Evolutionary conservation across 2,888 invertebrate genomes (phyloP).

Genomic region (Apamea crenata): DNA sequence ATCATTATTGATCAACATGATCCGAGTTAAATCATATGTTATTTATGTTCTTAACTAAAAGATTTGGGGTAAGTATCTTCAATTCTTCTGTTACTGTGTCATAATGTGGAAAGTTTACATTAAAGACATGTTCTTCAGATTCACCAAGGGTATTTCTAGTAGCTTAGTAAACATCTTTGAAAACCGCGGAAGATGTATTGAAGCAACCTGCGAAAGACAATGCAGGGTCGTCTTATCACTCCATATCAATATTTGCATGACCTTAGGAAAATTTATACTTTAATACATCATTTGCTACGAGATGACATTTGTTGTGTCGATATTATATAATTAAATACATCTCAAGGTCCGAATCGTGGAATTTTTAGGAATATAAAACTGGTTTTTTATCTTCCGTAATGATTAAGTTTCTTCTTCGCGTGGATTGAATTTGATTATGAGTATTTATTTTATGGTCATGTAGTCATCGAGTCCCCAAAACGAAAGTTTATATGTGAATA

Average conservation of each 20-base stretch:
- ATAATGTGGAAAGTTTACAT: constrained; percentile 5
- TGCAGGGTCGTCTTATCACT: constrained; percentile 83
- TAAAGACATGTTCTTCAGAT: constrained; percentile 16
- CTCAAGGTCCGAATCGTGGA: constrained; percentile 65
- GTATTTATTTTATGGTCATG: constrained; percentile 32
- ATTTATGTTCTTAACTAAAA: not conserved
- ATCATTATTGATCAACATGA: not conserved
- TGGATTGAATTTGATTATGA: constrained; percentile 17
- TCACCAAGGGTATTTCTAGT: constrained; percentile 51
- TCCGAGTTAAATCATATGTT: not conserved
- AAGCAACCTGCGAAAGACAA: constrained; percentile 75
- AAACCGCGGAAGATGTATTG: constrained; percentile 68
- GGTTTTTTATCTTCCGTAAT: constrained; percentile 61
- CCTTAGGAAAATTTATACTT: constrained; percentile 79
- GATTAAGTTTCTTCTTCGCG: constrained; percentile 26
- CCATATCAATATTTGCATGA: constrained; percentile 80
- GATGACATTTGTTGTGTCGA: constrained; percentile 50
- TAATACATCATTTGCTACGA: constrained; percentile 56
- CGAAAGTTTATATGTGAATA: constrained; percentile 32
- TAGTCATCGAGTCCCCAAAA: not conserved
- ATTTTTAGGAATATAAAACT: constrained; percentile 62
- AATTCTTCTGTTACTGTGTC: not conserved
- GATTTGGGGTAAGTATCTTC: not conserved
- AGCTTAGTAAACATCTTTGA: constrained; percentile 53
- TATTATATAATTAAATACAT: constrained; percentile 60